These are phyloP conservation scores for Ploceus nigricollis DNA, from an alignment of 2,113 vertebrate species.

Conservation along the genomic window DNA sequence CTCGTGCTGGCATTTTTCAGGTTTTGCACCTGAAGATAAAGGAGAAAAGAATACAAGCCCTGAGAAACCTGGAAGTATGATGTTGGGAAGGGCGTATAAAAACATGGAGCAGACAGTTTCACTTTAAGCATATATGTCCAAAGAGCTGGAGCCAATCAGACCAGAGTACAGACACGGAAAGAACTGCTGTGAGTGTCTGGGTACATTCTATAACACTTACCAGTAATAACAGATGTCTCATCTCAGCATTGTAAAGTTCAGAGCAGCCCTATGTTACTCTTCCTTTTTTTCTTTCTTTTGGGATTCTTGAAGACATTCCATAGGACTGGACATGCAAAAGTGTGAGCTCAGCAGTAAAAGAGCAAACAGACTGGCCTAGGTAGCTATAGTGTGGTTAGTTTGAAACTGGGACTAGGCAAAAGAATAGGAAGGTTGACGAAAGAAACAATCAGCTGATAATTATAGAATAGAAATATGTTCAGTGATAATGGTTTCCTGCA, in stretches of 20 bases:
- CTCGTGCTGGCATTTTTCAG: background rate
- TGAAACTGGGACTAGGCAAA: background rate
- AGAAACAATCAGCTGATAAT: background rate
- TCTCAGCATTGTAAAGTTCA: background rate
- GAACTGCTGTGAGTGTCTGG: background rate
- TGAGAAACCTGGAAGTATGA: background rate
- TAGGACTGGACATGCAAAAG: background rate
- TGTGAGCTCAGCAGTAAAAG: background rate
- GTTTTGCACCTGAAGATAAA: background rate
- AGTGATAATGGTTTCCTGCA: background rate
- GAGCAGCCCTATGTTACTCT: background rate
- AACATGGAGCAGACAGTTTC: background rate
- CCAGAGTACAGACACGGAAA: background rate
- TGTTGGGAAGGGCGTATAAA: background rate
- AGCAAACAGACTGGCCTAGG: background rate
- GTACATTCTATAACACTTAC: background rate
- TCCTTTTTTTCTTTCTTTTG: background rate
- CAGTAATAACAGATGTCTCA: background rate
- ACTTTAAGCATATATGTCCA: background rate
- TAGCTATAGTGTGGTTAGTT: background rate
- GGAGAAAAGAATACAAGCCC: background rate
- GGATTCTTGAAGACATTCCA: background rate
- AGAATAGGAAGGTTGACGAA: background rate
- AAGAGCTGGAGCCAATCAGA: background rate
- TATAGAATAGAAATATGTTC: background rate